Base-by-base conservation (phyloP, 1,140 invertebrate species). In the Parasteatoda tepidariorum region DNA sequence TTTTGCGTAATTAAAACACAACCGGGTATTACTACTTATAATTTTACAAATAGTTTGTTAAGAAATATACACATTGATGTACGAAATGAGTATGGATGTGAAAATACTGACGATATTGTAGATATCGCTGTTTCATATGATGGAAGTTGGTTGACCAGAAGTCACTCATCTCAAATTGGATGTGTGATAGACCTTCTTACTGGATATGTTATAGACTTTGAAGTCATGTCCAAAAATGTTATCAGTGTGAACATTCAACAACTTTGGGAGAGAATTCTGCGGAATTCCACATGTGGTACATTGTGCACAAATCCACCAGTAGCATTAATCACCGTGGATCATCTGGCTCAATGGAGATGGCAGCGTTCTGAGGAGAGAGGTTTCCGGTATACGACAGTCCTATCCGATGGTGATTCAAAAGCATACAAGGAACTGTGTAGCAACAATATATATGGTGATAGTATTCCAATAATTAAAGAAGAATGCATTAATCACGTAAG, bases 401-500 rank as follows among this genome's bases (percentile, higher is more conserved):
- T 2, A 30, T 64, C 61, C 30, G 61, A 64, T 41, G 66, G 66
- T n/a, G 66, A 68, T 33, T 22, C 28, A 9, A 26, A 34, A n/a
- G 38, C n/a, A 13, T 62, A 26, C 7, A 18, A n/a, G n/a, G n/a
- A 62, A 62, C 26, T 22, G 13, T 2, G 5, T 24, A 26, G 28
- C 3, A 0, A 13, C 11, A 4, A 26, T 2, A 6, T 26, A 26
- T 62, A 22, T 28, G n/a, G 59, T 26, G 4, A 28, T 28, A n/a
- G n/a, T n/a, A 15, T 68, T 34, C 15, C 18, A 11, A 68, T 68
- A n/a, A n/a, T 28, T n/a, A 68, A 41, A 33, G 30, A 67, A 34
- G 31, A 68, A n/a, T 68, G 66, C 18, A 15, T 38, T 18, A 68
- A 68, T n/a, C 66, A 68, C 38, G 66, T 68, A 6, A 34, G 30